phyloP scores from a whole-genome alignment of 1,140 invertebrate genomes.

The Thalassaphorura encarpata region DNA sequence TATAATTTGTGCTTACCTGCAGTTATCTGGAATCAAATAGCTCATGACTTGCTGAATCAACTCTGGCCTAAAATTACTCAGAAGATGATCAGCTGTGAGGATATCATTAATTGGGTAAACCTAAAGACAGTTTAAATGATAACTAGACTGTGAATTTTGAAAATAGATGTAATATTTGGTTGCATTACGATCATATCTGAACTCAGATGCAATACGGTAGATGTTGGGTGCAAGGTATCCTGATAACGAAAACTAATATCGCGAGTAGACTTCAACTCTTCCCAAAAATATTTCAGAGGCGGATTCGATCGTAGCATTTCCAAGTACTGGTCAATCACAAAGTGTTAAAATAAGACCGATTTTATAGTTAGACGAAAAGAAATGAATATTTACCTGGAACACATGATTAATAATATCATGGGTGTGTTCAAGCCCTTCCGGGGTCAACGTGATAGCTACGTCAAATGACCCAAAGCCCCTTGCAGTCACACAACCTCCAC shows the following conservation, averaged over 20 bases:
- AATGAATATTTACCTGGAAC: conserved; percentile 52
- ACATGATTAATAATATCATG: conserved; percentile 74
- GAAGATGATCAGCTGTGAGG: conserved; percentile 61
- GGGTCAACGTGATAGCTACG: conserved; percentile 78
- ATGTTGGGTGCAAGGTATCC: conserved; percentile 71
- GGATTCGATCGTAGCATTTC: conserved; percentile 64
- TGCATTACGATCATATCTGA: conserved; percentile 44
- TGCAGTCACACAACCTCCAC: conserved; percentile 60
- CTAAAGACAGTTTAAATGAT: conserved; percentile 39
- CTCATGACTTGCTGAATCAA: conserved; percentile 61
- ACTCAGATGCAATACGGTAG: conserved; percentile 56
- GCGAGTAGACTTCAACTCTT: conserved; percentile 70
- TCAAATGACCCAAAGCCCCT: conserved; percentile 82
- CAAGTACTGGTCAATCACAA: conserved; percentile 57
- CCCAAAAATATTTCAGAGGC: conserved; percentile 77
- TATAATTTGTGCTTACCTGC: conserved; percentile 43
- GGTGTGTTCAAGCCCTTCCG: conserved; percentile 71
- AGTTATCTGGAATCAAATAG: conserved; percentile 68
- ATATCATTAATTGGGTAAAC: conserved; percentile 77
- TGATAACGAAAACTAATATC: conserved; percentile 79
- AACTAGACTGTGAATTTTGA: too few relatives aligned
- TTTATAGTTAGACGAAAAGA: not conserved
- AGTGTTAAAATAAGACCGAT: conserved; percentile 4
- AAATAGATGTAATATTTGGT: not conserved
- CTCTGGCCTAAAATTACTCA: conserved; percentile 75